Base-by-base conservation (phyloP, 2,113 vertebrate species). In the Sinocyclocheilus anshuiensis region DNA sequence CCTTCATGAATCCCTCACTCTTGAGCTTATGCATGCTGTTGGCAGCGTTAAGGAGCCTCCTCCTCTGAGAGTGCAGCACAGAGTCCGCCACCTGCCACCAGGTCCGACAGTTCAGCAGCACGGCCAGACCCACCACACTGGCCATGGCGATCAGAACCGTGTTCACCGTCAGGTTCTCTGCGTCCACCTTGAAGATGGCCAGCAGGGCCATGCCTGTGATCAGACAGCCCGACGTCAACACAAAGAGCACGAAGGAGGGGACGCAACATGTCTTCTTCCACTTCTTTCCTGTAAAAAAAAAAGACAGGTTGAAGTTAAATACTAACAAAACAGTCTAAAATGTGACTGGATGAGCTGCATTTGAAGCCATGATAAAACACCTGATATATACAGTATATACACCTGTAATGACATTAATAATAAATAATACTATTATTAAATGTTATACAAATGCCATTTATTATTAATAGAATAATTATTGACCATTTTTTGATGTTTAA, bases 211-310 rank as follows among this genome's bases (percentile, higher is more conserved):
- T 91, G 0, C 97, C 97, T 12, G 97, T 95, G 87, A 98, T 93
- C 65, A 99, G 88, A 1, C 98, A 99, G 59, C 93, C 94, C 71
- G 98, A 81, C 20, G 97, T 94, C 83, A 99, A 93, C 9, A 96
- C 93, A 91, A 99, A 98, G 90, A 99, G 96, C 88, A 99, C 95
- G 16, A 99, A 99, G 33, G 98, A 99, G 0, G 98, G 98, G 33
- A 99, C 95, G 48, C 98, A 99, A 67, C 98, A 99, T 0, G 98
- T 99, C 89, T 99, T 98, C 90, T 99, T 99, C 98, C 98, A 99
- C 82, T 98, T 99, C 93, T 97, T 99, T 86, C 97, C 98, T 99
- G 88, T 6, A 50, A 61, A 82, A 67, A 81, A 16, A 42, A 61
- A 29, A 7, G 48, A 33, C 20, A 29, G 20, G 8, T 36, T 42